Percentiles rank a stretch among this genome's conserved stretches.
phyloP scores from a whole-genome alignment of 2,113 vertebrate species.

The Etheostoma cragini region DNA sequence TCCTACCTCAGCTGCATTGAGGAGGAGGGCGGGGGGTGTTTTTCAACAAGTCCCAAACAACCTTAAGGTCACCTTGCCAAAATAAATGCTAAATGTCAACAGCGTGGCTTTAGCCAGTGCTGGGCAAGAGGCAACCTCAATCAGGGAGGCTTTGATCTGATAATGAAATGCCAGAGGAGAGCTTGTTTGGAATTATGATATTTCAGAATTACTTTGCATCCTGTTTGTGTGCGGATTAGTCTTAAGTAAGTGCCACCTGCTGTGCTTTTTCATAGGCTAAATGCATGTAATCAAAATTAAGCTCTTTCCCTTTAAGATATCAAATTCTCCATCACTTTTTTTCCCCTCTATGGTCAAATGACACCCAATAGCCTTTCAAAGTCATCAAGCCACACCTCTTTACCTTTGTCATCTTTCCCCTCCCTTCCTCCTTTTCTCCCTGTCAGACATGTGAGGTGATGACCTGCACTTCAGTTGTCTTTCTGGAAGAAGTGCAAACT shows the following conservation, averaged over 20 bases:
- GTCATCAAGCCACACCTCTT: conserved; percentile 65
- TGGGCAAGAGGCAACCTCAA: conserved; percentile 54
- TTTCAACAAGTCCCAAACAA: conserved; percentile 79
- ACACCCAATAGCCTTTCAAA: conserved; percentile 59
- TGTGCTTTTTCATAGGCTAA: conserved; percentile 35
- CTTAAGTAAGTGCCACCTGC: conserved; percentile 70
- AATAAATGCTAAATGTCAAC: conserved; percentile 80
- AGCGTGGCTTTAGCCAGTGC: conserved; percentile 50
- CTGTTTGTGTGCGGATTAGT: conserved; percentile 69
- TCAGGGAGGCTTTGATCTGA: conserved; percentile 64
- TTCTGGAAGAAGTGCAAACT: conserved; percentile 66
- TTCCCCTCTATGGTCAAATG: conserved; percentile 36
- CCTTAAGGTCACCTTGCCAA: conserved; percentile 79
- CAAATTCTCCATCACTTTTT: conserved; percentile 33
- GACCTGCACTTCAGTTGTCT: conserved; percentile 76
- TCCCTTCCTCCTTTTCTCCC: conserved; percentile 2
- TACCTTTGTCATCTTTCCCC: conserved; percentile 22
- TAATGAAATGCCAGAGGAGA: conserved; percentile 57
- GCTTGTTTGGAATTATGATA: conserved; percentile 68
- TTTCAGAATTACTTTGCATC: conserved; percentile 68
- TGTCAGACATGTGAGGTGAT: conserved; percentile 65
- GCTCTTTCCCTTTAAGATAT: conserved; percentile 53
- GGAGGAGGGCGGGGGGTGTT: conserved; percentile 3
- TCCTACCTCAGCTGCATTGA: conserved; percentile 60
- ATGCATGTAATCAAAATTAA: conserved; percentile 30